Evolutionary conservation across 2,888 invertebrate species (phyloP), one percentile per base, ranked within the genome.

Genomic region (Pterostichus niger): DNA sequence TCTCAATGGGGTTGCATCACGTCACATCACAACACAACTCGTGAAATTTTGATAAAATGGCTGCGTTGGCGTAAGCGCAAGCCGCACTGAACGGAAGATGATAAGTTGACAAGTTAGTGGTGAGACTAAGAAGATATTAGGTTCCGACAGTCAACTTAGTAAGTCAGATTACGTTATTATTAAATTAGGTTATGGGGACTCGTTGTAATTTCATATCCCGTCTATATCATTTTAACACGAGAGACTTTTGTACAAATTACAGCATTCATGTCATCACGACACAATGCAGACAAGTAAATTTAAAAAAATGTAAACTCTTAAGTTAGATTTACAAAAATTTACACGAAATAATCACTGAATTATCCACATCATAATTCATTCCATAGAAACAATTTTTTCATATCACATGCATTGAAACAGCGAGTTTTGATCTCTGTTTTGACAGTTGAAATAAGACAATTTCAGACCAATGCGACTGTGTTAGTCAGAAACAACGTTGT

Each of bases 41-140:
- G 17, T 71, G 68, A 71, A 71, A 71, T 71, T 17, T 71, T 71
- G 68, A 71, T 71, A 71, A 44, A 71, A 71, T 44, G 44, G 46
- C 13, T n/a, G 68, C 44, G 6, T 40, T 71, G 17, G 68, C 44
- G 40, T 11, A 44, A 71, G 68, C 44, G 40, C 1, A 71, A 71
- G 46, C 44, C 13, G 40, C 15, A 4, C 9, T 35, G 35, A 64
- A n/a, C 13, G 33, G 13, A 1, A 0, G 35, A 35, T 64, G 35
- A 40, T 40, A 64, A 64, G 64, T 35, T 64, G 35, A 6, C 33
- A 33, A 64, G 13, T 49, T 49, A 49, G 49, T 11, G 49, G n/a
- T 56, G 56, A 56, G 54, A 44, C 68, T 44, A 44, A 68, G 44
- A 31, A 71, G 68, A 71, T 64, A 64, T 64, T 64, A 71, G 44